Percentiles rank a stretch among this genome's conserved stretches.
phyloP scores from a whole-genome alignment of 2,113 vertebrate genomes.

The Pteruthius melanotis region DNA sequence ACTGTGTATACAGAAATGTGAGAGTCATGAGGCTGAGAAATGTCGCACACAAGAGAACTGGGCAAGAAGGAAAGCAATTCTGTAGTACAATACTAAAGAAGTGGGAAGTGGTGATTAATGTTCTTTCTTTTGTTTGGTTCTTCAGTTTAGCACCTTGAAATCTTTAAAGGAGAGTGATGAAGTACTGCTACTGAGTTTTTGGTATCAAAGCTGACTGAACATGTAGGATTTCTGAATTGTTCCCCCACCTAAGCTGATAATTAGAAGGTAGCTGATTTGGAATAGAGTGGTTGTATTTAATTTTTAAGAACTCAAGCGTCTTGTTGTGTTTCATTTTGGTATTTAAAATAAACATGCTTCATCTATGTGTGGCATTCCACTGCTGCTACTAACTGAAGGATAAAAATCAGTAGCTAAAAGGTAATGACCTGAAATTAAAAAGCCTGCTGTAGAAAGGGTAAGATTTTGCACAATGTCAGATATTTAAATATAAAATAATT shows the following conservation, averaged over 20 bases:
- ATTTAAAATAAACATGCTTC: background rate
- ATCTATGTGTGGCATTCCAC: background rate
- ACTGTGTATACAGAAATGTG: background rate
- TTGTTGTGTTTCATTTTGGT: background rate
- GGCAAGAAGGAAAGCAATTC: background rate
- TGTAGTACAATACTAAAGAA: background rate
- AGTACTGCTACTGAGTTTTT: background rate
- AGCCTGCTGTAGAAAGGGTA: background rate
- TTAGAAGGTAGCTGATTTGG: background rate
- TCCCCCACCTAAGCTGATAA: background rate
- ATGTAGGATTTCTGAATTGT: background rate
- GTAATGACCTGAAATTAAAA: conserved; percentile 6
- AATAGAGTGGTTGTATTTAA: background rate
- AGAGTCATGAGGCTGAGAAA: background rate
- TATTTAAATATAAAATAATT: conserved; percentile 28
- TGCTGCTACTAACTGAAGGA: background rate
- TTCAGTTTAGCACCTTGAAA: background rate
- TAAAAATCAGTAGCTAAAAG: background rate
- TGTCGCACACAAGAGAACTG: fast-evolving
- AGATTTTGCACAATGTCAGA: background rate
- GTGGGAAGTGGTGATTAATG: background rate
- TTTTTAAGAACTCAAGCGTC: background rate
- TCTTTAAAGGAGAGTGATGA: background rate
- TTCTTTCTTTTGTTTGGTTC: background rate
- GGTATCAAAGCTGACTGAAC: background rate